Evolutionary conservation across 1,140 invertebrate genomes (phyloP).

Genomic region (Cyclina sinensis): DNA sequence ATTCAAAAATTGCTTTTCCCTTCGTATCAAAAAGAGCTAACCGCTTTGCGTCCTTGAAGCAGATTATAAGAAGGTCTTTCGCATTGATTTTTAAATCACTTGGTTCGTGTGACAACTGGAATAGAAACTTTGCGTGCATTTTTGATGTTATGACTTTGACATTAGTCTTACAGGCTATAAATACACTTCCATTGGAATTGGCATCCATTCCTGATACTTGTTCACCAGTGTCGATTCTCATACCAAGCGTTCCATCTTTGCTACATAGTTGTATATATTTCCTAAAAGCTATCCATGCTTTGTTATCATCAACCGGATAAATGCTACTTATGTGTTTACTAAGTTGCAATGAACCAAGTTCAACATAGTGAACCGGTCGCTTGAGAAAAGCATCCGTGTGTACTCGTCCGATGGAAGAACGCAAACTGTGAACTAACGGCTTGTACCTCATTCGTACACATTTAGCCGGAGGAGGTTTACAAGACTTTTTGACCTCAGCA

Average conservation of each 20-base stretch:
- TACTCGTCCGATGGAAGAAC: conserved; percentile 30
- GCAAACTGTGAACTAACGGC: conserved; percentile 14
- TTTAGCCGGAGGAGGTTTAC: conserved; percentile 24
- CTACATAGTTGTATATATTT: conserved; percentile 54
- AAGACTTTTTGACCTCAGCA: conserved; percentile 24
- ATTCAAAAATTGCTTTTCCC: conserved; percentile 47
- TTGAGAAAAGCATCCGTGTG: conserved; percentile 27
- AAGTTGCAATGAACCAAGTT: conserved; percentile 5
- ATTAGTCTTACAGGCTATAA: conserved; percentile 37
- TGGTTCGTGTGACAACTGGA: conserved; percentile 49
- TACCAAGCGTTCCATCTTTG: conserved; percentile 44
- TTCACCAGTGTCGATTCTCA: conserved; percentile 42
- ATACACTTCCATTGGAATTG: conserved; percentile 24
- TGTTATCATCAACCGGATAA: conserved; percentile 36
- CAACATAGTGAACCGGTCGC: conserved; percentile 31
- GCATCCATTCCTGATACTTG: not conserved
- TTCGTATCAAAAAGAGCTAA: conserved; percentile 33
- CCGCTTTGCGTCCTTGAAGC: conserved; percentile 54
- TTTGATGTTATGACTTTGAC: conserved; percentile 43
- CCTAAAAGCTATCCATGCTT: conserved; percentile 51
- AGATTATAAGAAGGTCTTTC: conserved; percentile 24
- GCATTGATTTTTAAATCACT: conserved; percentile 54
- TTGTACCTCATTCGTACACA: conserved; percentile 44
- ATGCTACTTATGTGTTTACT: conserved; percentile 37
- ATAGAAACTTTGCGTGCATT: conserved; percentile 27